A percentile compares a stretch with the other conserved stretches of the same genome.
Conservation (phyloP, 1,140 invertebrate genomes). For the Heterodera carotae region DNA sequence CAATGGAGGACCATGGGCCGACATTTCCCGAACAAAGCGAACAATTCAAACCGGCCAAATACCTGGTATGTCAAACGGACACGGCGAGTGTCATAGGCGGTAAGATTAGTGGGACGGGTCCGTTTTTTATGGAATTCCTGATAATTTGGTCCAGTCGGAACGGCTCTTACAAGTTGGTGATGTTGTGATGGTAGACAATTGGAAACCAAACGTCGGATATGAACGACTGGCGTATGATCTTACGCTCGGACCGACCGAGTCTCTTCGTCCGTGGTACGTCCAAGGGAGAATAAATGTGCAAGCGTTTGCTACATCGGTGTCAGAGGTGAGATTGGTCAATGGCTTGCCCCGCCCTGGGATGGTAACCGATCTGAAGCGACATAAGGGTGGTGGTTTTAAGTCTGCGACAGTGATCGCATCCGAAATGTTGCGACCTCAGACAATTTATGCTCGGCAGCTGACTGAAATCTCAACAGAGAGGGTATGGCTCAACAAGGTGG, state of each 20-base stretch:
- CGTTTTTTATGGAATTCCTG: constrained; percentile 12
- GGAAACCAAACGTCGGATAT: not conserved
- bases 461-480: not conserved
- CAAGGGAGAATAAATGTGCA: not conserved
- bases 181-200: not conserved
- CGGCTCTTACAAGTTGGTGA: not conserved
- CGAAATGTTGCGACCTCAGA: not conserved
- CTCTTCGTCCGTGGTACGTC: not conserved
- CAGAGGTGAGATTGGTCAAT: not conserved
- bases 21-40: too few relatives aligned
- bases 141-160: not conserved
- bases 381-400: not conserved
- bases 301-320: not conserved
- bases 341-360: not conserved
- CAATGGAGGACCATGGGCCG: too few relatives aligned
- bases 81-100: not conserved
- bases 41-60: not conserved
- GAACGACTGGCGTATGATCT: not conserved
- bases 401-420: not conserved
- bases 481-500: not conserved
- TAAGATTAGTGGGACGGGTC: not conserved
- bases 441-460: not conserved
- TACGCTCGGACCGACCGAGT: not conserved
- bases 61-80: not conserved
- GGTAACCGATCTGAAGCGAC: not conserved